A percentile compares a stretch with the other conserved stretches of the same genome.
Conservation (phyloP, 2,888 invertebrate species). For the Nemotelus nigrinus region DNA sequence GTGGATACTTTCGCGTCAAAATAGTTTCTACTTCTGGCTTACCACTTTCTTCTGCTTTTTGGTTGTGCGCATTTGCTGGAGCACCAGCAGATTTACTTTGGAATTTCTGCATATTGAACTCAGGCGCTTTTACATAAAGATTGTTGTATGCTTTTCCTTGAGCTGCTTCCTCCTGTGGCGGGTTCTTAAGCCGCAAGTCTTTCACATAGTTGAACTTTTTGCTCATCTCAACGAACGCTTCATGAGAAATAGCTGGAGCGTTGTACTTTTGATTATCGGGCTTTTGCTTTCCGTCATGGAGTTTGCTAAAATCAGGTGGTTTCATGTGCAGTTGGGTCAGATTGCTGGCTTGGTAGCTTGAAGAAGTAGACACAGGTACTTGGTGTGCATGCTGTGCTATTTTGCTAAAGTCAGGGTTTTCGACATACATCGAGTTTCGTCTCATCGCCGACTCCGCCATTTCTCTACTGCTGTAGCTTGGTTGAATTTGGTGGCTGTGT, state of each 20-base stretch:
- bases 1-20: conserved; percentile 46
- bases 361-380: neutral
- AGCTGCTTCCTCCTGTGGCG: conserved; percentile 31
- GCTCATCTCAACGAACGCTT: conserved; percentile 53
- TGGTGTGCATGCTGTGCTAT: conserved; percentile 22
- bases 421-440: conserved; percentile 48
- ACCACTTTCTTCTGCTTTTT: neutral
- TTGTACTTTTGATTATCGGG: neutral
- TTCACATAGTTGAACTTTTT: conserved; percentile 53
- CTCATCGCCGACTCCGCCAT: neutral
- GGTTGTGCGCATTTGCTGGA: neutral
- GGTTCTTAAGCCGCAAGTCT: conserved; percentile 53
- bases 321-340: conserved; percentile 52
- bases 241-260: conserved; percentile 46
- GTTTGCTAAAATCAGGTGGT: conserved; percentile 51
- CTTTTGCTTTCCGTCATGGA: conserved; percentile 27
- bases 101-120: conserved; percentile 50
- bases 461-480: neutral
- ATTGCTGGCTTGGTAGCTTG: conserved; percentile 23
- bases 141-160: conserved; percentile 45
- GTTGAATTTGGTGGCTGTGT: neutral
- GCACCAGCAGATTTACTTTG: conserved; percentile 43
- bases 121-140: conserved; percentile 52
- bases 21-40: neutral
- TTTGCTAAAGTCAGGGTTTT: conserved; percentile 51